Evolutionary conservation across 2,113 vertebrate species (phyloP).

Genomic region (Plestiodon gilberti): DNA sequence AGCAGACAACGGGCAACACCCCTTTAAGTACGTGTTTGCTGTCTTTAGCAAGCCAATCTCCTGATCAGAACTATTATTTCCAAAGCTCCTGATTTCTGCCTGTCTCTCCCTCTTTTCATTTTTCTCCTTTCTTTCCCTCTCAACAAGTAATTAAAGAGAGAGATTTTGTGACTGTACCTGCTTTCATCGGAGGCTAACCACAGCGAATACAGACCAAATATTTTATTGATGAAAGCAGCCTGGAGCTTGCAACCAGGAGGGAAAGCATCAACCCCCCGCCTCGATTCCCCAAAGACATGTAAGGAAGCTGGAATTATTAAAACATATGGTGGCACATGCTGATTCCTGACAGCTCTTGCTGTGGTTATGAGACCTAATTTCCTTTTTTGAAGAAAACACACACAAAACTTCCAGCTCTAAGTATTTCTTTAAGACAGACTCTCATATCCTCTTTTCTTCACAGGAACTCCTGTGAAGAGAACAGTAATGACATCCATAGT

Average conservation of each 20-base stretch:
- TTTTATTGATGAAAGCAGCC: constrained; percentile 77
- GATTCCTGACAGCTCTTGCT: constrained; percentile 35
- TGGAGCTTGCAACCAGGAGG: constrained; percentile 43
- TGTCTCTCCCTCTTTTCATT: constrained; percentile 8
- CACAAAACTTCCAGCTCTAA: constrained; percentile 17
- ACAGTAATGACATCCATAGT: neutral
- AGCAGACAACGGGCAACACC: constrained; percentile 53
- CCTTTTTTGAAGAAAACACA: neutral
- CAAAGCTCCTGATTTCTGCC: constrained; percentile 41
- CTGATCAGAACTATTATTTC: constrained; percentile 72
- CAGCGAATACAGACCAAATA: constrained; percentile 67
- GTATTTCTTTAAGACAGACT: neutral
- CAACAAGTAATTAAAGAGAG: constrained; percentile 84
- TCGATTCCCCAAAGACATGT: constrained; percentile 53
- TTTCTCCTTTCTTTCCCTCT: neutral
- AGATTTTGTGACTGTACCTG: constrained; percentile 75
- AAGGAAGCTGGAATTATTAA: constrained; percentile 66
- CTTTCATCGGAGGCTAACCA: constrained; percentile 66
- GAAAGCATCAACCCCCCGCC: constrained; percentile 53
- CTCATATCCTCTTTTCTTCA: neutral
- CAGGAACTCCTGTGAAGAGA: neutral
- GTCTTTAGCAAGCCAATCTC: constrained; percentile 74
- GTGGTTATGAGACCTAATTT: neutral
- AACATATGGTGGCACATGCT: constrained; percentile 64
- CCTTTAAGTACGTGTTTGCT: constrained; percentile 54